Evolutionary conservation across 2,888 invertebrate genomes (phyloP), one percentile per base, ranked within the genome.

Genomic region (Erebia ligea): DNA sequence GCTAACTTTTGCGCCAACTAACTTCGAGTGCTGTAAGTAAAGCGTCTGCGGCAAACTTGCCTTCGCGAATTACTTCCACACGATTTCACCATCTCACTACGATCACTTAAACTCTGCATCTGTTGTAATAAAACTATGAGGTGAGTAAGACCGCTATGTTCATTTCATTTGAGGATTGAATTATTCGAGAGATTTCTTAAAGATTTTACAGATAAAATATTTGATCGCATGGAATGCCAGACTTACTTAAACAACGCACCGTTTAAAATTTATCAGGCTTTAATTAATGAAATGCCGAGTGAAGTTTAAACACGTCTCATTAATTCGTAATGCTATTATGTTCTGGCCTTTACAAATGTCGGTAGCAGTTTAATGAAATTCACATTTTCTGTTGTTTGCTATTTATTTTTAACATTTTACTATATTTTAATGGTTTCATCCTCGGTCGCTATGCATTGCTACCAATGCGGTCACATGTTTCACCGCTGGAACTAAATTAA

Each of bases 31-130:
- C 80, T 82, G 82, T 81, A 82, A 85, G 85, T 82, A 86, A 84
- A 88, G 84, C 85, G 86, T 85, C 85, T 87, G 88, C 79, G 86
- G 85, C 80, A 80, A 80, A 83, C 86, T 84, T 82, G 82, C 81
- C 85, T 84, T 82, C 80, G 81, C 86, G 84, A 84, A 86, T 90
- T 88, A 87, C 86, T 89, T 89, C 87, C 88, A 82, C 87, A 81
- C 84, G 86, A 90, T 89, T 91, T 90, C 85, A 77, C 86, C 82
- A 87, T 87, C 81, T 87, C 81, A 77, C 81, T 83, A 87, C 86
- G 84, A 88, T 84, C 85, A 86, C 82, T 86, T 81, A 82, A 85
- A 86, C 82, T 82, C 78, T 76, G 80, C 85, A 86, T 84, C 82
- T 86, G 82, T 76, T 73, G 72, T 77, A 73, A 72, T 71, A 76